Percentiles rank a stretch among this genome's conserved stretches.
Conservation (phyloP, 2,888 invertebrate genomes). For the Pheosia tremula region DNA sequence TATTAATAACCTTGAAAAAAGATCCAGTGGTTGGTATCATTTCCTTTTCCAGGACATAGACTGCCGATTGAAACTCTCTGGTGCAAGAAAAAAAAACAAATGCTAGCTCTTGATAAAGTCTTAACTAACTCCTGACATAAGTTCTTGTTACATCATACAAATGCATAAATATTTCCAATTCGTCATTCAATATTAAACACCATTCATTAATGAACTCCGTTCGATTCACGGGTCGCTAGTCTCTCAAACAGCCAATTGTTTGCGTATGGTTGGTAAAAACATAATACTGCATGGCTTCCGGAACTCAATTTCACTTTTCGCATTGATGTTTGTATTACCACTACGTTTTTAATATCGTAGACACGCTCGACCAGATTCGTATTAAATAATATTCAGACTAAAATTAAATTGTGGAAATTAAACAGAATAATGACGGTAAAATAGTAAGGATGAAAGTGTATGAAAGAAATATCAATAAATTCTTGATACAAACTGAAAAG, state of each 20-base stretch:
- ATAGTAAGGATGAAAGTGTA: no score
- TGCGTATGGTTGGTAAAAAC: conserved; percentile 35
- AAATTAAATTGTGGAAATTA: no score
- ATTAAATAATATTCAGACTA: conserved; percentile 8
- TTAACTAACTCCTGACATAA: neutral
- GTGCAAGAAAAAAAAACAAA: no score
- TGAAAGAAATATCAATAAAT: no score
- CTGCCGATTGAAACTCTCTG: no score
- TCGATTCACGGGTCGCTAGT: conserved; percentile 38
- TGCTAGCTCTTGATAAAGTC: neutral
- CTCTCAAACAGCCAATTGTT: conserved; percentile 38
- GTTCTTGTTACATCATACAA: conserved; percentile 15
- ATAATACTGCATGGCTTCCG: conserved; percentile 31
- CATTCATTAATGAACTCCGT: conserved; percentile 35
- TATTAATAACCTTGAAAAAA: conserved; percentile 31
- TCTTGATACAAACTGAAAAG: no score
- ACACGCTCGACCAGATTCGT: conserved; percentile 22
- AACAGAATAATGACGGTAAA: no score
- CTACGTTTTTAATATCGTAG: conserved; percentile 25
- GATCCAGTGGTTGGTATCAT: conserved; percentile 8
- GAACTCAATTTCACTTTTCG: conserved; percentile 57
- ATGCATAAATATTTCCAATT: conserved; percentile 16
- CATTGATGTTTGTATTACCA: conserved; percentile 35
- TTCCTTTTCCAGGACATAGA: neutral
- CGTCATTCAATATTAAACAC: conserved; percentile 23